Base-by-base conservation (phyloP, 2,888 invertebrate genomes). In the Ichneumoninae sp. region DNA sequence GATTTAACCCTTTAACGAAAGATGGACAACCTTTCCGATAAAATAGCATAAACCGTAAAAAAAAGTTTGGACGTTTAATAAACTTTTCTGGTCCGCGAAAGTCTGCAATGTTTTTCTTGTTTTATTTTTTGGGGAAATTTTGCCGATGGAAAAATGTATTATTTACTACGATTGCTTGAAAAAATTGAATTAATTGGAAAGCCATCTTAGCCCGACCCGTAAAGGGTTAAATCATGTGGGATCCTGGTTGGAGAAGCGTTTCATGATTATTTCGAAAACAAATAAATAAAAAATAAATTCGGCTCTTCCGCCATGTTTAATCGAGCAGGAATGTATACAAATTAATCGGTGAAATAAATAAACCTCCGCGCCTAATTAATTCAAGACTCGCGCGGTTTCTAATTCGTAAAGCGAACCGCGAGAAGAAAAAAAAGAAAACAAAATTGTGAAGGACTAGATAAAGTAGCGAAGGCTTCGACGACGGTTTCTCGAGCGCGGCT, bases 401-500 rank as follows among this genome's bases (percentile, higher is more conserved):
- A 22, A n/a, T 54, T 71, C 54, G 36, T 7, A 54, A 1, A 26
- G 40, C 40, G 40, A 71, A 22, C 22, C 36, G 36, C 26, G 16
- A 16, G 36, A 13, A 7, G 44, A 22, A 40, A 70, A 82, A 47
- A 71, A 80, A 22, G n/a, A 40, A 54, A 40, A 47, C 75, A 26
- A 62, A 68, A 36, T 26, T 47, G 66, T 65, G 36, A 44, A 62
- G 62, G 16, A 50, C 54, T 79, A 75, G 75, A 84, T 78, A 77
- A 77, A 57, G 78, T 60, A 10, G 76, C 68, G 78, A 69, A 69
- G 72, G 44, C 22, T 57, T 72, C 83, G 40, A 26, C 65, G 71
- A 68, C 54, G 47, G n/a, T 62, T 66, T 75, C 71, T 79, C 75
- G 71, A 75, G 65, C 57, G 84, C 54, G 69, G 22, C 26, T 68